A percentile compares a stretch with the other conserved stretches of the same genome.
Conservation (phyloP, 2,797 vertebrate genomes). For the Knipowitschia caucasica region DNA sequence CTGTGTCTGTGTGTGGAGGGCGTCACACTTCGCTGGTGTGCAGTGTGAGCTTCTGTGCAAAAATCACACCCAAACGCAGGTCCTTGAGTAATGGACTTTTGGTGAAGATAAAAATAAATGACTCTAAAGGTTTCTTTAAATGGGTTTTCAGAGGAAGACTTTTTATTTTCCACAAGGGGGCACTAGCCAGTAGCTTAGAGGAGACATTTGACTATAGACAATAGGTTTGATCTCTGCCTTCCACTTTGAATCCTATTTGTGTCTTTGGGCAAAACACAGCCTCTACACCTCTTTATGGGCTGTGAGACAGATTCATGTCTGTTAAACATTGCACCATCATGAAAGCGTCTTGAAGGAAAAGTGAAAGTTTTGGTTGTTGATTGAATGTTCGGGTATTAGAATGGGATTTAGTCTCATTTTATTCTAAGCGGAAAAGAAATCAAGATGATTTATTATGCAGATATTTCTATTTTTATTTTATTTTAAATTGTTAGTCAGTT, state of each 20-base stretch:
- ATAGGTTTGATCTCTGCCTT: not conserved
- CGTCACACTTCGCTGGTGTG: conserved; percentile 2
- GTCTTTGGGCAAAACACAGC: not conserved
- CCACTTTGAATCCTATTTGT: not conserved
- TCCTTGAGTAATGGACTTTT: not conserved
- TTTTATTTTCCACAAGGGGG: not conserved
- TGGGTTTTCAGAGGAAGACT: not conserved
- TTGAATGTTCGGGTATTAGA: too few relatives aligned
- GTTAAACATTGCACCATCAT: too few relatives aligned
- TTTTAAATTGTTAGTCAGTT: too few relatives aligned
- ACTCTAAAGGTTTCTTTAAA: not conserved
- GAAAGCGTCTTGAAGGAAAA: too few relatives aligned
- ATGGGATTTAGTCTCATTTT: too few relatives aligned
- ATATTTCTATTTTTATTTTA: too few relatives aligned
- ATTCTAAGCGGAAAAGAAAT: too few relatives aligned
- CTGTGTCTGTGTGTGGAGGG: conserved; percentile 6
- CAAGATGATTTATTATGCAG: too few relatives aligned
- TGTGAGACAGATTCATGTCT: not conserved
- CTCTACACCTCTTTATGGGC: not conserved
- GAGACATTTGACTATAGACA: not conserved
- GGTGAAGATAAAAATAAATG: not conserved
- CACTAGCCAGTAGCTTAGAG: not conserved
- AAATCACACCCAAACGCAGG: not conserved
- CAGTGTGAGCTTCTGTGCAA: not conserved
- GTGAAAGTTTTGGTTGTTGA: too few relatives aligned